These are phyloP conservation scores for Sebastes glaucus DNA, from an alignment of 2,797 vertebrate species.

Conservation along the genomic window DNA sequence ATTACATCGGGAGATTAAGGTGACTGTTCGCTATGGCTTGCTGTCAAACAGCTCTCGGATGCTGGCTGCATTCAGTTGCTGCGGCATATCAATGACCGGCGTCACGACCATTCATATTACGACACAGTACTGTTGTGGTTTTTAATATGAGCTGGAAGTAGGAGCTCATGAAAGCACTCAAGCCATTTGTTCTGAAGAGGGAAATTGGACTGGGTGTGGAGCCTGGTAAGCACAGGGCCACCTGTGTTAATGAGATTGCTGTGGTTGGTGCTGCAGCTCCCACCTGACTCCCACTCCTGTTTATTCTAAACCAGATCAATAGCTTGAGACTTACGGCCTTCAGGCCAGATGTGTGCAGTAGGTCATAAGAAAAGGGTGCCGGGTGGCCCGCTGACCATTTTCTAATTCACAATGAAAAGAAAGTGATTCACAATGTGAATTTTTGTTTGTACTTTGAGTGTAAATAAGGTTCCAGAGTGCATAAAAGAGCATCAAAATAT, in stretches of 20 bases:
- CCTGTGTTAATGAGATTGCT: conserved; percentile 60
- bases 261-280: conserved; percentile 36
- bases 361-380: not conserved
- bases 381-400: not conserved
- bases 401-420: not conserved
- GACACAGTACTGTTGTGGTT: not conserved
- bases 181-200: conserved; percentile 12
- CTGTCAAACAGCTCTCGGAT: conserved; percentile 24
- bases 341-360: not conserved
- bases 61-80: not conserved
- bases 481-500: not conserved
- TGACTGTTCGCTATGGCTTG: conserved; percentile 4
- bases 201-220: conserved; percentile 34
- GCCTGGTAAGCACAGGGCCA: conserved; percentile 2
- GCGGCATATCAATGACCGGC: conserved; percentile 1
- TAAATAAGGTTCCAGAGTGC: not conserved
- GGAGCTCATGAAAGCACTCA: conserved; percentile 27
- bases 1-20: conserved; percentile 25
- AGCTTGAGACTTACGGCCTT: conserved; percentile 12
- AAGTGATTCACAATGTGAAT: not conserved
- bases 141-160: conserved; percentile 27
- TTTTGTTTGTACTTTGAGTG: not conserved
- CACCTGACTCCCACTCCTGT: conserved; percentile 42
- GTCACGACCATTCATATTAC: not conserved
- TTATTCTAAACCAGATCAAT: conserved; percentile 66